phyloP scores from a whole-genome alignment of 2,888 invertebrate genomes.

The Acleris emargana region DNA sequence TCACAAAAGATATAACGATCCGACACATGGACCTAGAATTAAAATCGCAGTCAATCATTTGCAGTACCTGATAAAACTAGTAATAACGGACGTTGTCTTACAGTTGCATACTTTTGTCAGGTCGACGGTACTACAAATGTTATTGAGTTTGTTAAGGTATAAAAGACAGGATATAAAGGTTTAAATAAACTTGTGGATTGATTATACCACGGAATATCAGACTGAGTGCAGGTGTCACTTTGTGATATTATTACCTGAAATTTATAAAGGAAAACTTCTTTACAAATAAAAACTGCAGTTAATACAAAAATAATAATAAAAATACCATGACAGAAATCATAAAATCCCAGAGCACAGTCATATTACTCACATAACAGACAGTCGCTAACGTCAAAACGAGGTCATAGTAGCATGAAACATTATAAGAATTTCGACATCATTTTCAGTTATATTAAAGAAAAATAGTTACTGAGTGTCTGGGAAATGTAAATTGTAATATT shows the following conservation, averaged over 20 bases:
- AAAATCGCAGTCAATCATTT: neutral
- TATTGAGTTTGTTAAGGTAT: neutral
- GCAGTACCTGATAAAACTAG: neutral
- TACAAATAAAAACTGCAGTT: neutral
- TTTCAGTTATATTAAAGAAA: constrained; percentile 1
- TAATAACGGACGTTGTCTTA: neutral
- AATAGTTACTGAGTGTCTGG: constrained; percentile 11
- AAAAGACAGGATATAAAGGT: neutral
- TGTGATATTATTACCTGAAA: neutral
- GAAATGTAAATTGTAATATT: constrained; percentile 16
- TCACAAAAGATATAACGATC: too few species aligned
- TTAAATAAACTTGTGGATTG: neutral
- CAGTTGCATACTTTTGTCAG: neutral
- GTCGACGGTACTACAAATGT: neutral
- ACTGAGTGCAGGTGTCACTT: neutral
- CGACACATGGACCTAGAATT: too few species aligned
- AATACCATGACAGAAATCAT: constrained; percentile 4
- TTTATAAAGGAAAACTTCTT: neutral
- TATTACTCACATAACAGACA: neutral
- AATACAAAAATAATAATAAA: constrained; percentile 2
- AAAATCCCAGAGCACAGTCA: neutral
- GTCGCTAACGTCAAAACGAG: constrained; percentile 1
- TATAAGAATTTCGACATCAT: neutral
- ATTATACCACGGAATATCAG: neutral
- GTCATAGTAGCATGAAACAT: neutral